Conservation (phyloP, 2,888 invertebrate species). For the Sialis lutaria region DNA sequence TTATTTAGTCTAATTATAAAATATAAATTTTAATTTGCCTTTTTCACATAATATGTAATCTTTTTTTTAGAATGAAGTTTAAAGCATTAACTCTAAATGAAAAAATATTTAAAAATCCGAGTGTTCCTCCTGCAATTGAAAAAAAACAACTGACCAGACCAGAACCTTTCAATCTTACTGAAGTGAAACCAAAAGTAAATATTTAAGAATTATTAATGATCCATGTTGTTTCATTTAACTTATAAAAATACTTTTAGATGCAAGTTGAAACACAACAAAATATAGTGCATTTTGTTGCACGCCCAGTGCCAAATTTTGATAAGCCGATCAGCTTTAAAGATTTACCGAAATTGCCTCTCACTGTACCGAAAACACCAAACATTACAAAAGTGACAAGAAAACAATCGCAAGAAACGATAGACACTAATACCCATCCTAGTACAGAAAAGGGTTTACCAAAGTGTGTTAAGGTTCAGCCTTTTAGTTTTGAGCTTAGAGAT, state of each 20-base stretch:
- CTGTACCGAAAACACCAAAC: neutral
- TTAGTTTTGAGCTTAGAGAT: constrained; percentile 52
- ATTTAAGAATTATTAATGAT: neutral
- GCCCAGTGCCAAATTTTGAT: neutral
- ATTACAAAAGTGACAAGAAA: neutral
- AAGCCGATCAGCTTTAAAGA: neutral
- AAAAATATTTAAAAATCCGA: constrained; percentile 34
- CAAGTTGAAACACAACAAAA: neutral
- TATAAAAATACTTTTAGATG: neutral
- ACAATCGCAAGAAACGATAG: neutral
- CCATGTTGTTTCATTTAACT: no score
- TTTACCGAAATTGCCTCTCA: neutral
- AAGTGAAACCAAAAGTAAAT: constrained; percentile 28
- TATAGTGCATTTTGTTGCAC: neutral
- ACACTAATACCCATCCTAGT: neutral
- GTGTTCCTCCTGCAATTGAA: constrained; percentile 27
- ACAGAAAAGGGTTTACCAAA: neutral
- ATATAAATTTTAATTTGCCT: constrained; percentile 9
- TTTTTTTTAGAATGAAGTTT: constrained; percentile 32
- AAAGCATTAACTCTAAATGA: constrained; percentile 48
- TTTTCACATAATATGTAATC: constrained; percentile 6
- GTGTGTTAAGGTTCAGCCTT: constrained; percentile 26
- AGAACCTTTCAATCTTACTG: constrained; percentile 46
- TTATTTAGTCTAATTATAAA: no score
- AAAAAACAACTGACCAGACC: constrained; percentile 39